Evolutionary conservation across 2,797 vertebrate species (phyloP).

Genomic region (Cirrhinus mrigala): DNA sequence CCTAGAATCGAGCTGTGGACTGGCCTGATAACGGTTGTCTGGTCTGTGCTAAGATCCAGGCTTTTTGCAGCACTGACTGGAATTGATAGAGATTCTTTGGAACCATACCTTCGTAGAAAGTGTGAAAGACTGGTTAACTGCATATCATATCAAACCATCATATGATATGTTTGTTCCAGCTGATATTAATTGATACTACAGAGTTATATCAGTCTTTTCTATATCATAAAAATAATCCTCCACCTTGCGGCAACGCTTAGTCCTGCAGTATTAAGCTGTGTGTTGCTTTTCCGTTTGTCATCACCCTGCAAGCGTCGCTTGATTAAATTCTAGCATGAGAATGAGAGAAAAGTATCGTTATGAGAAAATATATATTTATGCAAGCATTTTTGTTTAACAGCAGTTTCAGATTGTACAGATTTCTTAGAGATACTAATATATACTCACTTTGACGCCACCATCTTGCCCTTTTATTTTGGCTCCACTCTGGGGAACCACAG

Average conservation of each 20-base stretch:
- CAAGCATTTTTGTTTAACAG: neutral
- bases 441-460: slow-evolving; percentile 78
- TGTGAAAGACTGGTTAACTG: neutral
- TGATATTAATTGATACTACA: neutral
- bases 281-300: slow-evolving; percentile 70
- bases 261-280: slow-evolving; percentile 67
- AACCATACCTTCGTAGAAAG: slow-evolving; percentile 74
- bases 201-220: neutral
- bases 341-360: slow-evolving; percentile 6
- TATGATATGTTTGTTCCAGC: neutral
- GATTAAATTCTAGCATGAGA: slow-evolving; percentile 72
- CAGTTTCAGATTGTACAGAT: neutral
- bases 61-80: slow-evolving; percentile 76
- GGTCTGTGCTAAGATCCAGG: slow-evolving; percentile 85
- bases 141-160: neutral
- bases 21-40: slow-evolving; percentile 84
- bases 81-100: slow-evolving; percentile 85
- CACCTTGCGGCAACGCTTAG: slow-evolving; percentile 72
- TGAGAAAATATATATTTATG: neutral
- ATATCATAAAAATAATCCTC: neutral
- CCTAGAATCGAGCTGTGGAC: slow-evolving; percentile 92
- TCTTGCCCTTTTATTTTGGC: slow-evolving; percentile 75
- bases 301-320: slow-evolving; percentile 74
- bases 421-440: neutral
- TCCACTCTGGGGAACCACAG: slow-evolving; percentile 55